Percentiles rank a stretch among this genome's conserved stretches.
phyloP scores from a whole-genome alignment of 2,888 invertebrate genomes.

The Noctua pronuba region DNA sequence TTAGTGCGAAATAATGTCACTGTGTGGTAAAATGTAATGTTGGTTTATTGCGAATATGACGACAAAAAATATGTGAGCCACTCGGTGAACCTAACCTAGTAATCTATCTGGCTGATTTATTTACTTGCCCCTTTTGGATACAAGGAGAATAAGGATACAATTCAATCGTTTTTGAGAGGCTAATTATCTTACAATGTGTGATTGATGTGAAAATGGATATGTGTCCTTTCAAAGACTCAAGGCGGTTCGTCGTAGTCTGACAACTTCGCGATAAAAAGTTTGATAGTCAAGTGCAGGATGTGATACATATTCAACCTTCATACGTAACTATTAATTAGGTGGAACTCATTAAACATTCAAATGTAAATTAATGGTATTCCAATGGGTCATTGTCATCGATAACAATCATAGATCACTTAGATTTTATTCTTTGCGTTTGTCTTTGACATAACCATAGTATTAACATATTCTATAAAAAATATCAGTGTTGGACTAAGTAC shows the following conservation, averaged over 20 bases:
- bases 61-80: no score
- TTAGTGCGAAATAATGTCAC: no score
- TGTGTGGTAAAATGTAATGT: no score
- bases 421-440: constrained; percentile 29
- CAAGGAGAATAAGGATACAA: not conserved
- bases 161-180: no score
- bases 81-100: no score
- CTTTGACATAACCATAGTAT: constrained; percentile 9
- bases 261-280: not conserved
- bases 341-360: constrained; percentile 41
- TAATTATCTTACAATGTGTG: no score
- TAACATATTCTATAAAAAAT: constrained; percentile 45
- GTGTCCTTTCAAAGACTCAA: not conserved
- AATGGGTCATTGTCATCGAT: constrained; percentile 54
- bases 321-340: constrained; percentile 29
- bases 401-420: constrained; percentile 43
- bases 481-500: constrained; percentile 24
- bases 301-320: constrained; percentile 16
- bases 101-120: not conserved
- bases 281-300: constrained; percentile 4
- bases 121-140: not conserved
- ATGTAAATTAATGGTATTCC: constrained; percentile 21
- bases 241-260: not conserved
- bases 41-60: no score
- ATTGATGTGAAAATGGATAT: not conserved